A percentile compares a stretch with the other conserved stretches of the same genome.
These are phyloP conservation scores for Ametastegia equiseti DNA, from an alignment of 2,888 invertebrate species.

Conservation along the genomic window DNA sequence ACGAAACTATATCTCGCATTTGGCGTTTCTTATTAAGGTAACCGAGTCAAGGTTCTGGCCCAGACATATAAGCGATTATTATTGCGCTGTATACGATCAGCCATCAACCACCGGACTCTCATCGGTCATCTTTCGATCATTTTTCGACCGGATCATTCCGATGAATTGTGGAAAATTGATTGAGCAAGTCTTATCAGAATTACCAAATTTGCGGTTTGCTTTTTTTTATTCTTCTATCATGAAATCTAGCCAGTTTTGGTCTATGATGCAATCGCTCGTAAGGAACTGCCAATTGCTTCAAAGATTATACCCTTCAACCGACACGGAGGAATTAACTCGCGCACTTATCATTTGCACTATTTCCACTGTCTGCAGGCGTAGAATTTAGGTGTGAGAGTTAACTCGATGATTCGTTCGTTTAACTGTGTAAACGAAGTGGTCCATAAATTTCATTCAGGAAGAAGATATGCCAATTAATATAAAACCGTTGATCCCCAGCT, in stretches of 20 bases:
- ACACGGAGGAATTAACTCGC: too few relatives aligned
- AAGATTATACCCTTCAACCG: background rate
- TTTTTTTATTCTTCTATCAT: background rate
- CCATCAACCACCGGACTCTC: constrained; percentile 14
- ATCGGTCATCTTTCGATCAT: background rate
- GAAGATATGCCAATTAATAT: background rate
- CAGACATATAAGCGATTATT: constrained; percentile 45
- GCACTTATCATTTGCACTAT: too few relatives aligned
- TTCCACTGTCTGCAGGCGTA: too few relatives aligned
- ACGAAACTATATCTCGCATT: constrained; percentile 65
- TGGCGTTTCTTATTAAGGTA: constrained; percentile 72
- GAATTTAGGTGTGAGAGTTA: too few relatives aligned
- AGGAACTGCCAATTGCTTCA: background rate
- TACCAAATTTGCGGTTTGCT: background rate
- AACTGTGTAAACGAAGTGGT: too few relatives aligned
- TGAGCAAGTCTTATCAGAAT: background rate
- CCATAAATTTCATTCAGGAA: background rate
- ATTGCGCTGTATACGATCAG: constrained; percentile 7
- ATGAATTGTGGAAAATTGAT: background rate
- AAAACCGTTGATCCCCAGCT: background rate
- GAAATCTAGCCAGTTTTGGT: background rate
- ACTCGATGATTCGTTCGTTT: too few relatives aligned
- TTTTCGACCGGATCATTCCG: background rate
- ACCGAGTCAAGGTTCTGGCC: constrained; percentile 70
- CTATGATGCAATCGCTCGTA: background rate